Base-by-base conservation (phyloP, 2,797 vertebrate species). In the Thamnophis elegans region DNA sequence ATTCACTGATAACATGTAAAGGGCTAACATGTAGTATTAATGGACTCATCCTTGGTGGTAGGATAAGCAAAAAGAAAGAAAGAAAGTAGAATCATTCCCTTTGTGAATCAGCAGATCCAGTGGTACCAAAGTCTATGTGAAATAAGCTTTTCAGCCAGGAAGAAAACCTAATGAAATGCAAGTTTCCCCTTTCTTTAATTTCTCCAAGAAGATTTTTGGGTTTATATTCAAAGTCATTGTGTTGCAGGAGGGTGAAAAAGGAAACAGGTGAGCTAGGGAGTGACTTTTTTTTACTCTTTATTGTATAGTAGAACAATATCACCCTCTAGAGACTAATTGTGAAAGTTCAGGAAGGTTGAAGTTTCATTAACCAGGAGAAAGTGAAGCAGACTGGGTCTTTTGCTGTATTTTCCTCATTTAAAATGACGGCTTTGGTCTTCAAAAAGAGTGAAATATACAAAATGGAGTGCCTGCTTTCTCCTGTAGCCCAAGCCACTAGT, bases 301-400 rank as follows among this genome's bases (percentile, higher is more conserved):
- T 51, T 90, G 93, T 93, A 89, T 36, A 90, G 93, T 94, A 92
- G 96, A 96, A 94, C 96, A 96, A 95, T 95, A 96, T 95, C 95
- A 93, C 96, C 94, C 95, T 96, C 97, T 96, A 60, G 95, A 95
- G 97, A 88, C 82, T 56, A 22, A 1, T 60, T 55, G 88, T 87
- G 95, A 78, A 78, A 95, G 92, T 92, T 89, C 93, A 94, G n/a
- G 18, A 32, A 14, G 8, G 26, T 59, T 22, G 58, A 25, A 56
- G 20, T 1, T 87, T 36, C 32, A 18, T 53, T 11, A 20, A 42
- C 51, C 85, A 14, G 10, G 58, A 53, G 53, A 12, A 11, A 51
- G n/a, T 82, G 73, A 85, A 92, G 73, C 42, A 20, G 16, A 87
- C 51, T 2, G 11, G 51, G 42, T 28, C 47, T 86, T 62, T 88